Conservation (phyloP, 2,888 invertebrate genomes). For the Junonia oenone region DNA sequence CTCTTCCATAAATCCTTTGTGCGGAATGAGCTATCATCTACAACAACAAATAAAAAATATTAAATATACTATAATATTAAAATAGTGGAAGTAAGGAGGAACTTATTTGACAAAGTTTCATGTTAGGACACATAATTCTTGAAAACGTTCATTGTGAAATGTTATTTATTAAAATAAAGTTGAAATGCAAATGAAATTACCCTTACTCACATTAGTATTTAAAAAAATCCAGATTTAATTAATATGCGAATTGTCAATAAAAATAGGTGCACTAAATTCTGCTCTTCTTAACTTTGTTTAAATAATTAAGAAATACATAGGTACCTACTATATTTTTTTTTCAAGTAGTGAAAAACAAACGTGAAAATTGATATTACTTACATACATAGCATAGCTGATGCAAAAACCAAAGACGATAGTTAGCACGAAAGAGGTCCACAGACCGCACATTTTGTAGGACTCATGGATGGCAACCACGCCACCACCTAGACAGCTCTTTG, state of each 20-base stretch:
- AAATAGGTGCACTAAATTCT: too few relatives aligned
- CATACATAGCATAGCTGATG: constrained; percentile 47
- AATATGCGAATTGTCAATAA: too few relatives aligned
- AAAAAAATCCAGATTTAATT: too few relatives aligned
- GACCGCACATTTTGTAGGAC: constrained; percentile 43
- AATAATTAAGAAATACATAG: not conserved
- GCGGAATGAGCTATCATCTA: constrained; percentile 45
- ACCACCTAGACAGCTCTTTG: constrained; percentile 51
- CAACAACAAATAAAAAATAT: not conserved
- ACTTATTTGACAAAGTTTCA: too few relatives aligned
- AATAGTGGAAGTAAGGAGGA: not conserved
- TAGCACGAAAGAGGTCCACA: constrained; percentile 40
- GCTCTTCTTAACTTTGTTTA: too few relatives aligned
- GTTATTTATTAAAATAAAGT: too few relatives aligned
- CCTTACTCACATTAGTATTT: too few relatives aligned
- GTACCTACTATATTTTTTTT: too few relatives aligned
- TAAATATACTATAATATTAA: not conserved
- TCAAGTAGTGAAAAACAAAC: not conserved
- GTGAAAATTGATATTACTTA: too few relatives aligned
- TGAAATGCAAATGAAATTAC: too few relatives aligned
- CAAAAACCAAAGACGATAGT: constrained; percentile 40
- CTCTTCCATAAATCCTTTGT: constrained; percentile 45
- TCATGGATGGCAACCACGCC: constrained; percentile 50
- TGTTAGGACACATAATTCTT: too few relatives aligned
- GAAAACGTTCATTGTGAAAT: too few relatives aligned